Base-by-base conservation (phyloP, 2,113 vertebrate genomes). In the Myiozetetes cayanensis region DNA sequence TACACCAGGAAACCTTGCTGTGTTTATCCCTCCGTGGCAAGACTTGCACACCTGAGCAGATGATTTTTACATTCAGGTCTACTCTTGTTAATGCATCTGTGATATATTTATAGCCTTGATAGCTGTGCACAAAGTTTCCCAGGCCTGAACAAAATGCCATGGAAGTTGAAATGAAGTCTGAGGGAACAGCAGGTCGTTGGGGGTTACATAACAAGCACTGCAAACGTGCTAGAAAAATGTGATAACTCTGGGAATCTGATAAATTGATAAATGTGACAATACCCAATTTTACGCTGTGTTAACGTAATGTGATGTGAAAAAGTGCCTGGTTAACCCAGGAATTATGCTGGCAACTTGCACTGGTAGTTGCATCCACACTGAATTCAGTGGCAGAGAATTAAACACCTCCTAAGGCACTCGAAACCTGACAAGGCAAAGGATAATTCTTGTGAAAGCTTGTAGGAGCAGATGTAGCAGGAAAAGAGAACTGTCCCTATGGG, bases 381-480 rank as follows among this genome's bases (percentile, higher is more conserved):
- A 95, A 93, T 86, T 94, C 59, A 3, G 74, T 83, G 85, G 93
- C 93, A 95, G 94, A 56, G 94, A 93, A 94, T 95, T 95, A 92
- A 96, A 49, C 39, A 74, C 66, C 71, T 90, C 95, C 93, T 78
- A 66, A 93, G 92, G 90, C 96, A 56, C 85, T 95, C 43, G 27
- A 78, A 96, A 77, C 28, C 76, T 90, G 83, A 90, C 95, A 94
- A 94, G 87, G 92, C 88, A 93, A 93, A 84, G 82, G 67, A 87
- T 81, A 94, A 94, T 96, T 94, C 88, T 94, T 93, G 27, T 93
- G 93, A 78, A 94, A 93, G 89, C 87, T 82, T 85, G 70, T 90
- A 76, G 4, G 66, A 93, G 83, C 94, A 92, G 90, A 92, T 94
- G 88, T 77, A 96, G 77, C 76, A 73, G 55, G 94, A 63, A 77